These are phyloP conservation scores for Tolmerus cingulatus DNA, from an alignment of 2,888 invertebrate species.

Conservation along the genomic window DNA sequence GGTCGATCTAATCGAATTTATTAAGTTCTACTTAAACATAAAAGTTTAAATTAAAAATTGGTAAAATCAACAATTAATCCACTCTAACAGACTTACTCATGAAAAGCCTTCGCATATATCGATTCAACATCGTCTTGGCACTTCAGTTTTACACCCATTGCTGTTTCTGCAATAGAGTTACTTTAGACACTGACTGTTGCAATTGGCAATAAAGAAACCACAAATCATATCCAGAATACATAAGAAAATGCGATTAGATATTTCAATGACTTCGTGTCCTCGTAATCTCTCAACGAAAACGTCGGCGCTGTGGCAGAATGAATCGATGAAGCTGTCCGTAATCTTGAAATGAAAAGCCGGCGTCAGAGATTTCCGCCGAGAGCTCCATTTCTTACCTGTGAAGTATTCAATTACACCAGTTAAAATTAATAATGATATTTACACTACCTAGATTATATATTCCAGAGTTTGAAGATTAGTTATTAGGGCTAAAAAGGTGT, in stretches of 20 bases:
- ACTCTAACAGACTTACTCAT: conserved; percentile 66
- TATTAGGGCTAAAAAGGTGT: no score
- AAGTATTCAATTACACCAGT: background rate
- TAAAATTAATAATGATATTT: background rate
- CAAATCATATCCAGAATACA: conserved; percentile 71
- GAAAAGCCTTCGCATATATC: conserved; percentile 74
- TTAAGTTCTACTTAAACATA: background rate
- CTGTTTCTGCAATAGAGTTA: conserved; percentile 70
- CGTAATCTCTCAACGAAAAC: conserved; percentile 67
- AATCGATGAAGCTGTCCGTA: conserved; percentile 72
- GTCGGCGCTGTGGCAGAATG: conserved; percentile 70
- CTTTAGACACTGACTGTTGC: conserved; percentile 7
- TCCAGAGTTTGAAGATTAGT: no score
- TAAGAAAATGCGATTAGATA: conserved; percentile 69
- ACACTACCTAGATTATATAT: background rate
- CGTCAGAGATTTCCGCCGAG: conserved; percentile 74
- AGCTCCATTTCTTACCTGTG: conserved; percentile 69
- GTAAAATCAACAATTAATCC: background rate
- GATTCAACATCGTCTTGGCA: conserved; percentile 72
- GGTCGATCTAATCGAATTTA: no score
- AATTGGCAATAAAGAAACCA: conserved; percentile 59
- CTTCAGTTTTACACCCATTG: conserved; percentile 78
- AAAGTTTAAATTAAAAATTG: background rate
- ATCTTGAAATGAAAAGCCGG: conserved; percentile 82
- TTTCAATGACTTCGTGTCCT: conserved; percentile 58